These are phyloP conservation scores for Cantharis rustica DNA, from an alignment of 2,888 invertebrate species.

Conservation along the genomic window DNA sequence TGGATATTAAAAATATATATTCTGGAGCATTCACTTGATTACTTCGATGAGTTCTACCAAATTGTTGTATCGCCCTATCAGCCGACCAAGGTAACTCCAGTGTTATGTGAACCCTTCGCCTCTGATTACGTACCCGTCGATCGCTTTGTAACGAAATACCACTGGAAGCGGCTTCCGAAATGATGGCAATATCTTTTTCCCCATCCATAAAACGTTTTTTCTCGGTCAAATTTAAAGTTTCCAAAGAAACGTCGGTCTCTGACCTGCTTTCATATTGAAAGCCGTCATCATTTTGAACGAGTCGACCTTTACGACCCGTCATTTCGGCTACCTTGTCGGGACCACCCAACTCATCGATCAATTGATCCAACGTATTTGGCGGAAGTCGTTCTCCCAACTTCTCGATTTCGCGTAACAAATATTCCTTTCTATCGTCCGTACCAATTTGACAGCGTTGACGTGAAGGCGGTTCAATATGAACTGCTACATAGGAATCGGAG, in stretches of 20 bases:
- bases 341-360: slow-evolving; percentile 97
- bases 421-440: slow-evolving; percentile 91
- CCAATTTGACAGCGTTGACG: slow-evolving; percentile 86
- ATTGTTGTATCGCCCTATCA: slow-evolving; percentile 98
- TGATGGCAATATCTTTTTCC: slow-evolving; percentile 97
- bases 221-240: slow-evolving; percentile 94
- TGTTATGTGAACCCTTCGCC: slow-evolving; percentile 95
- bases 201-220: slow-evolving; percentile 96
- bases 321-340: slow-evolving; percentile 99
- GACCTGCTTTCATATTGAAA: slow-evolving; percentile 94
- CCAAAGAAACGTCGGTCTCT: slow-evolving; percentile 93
- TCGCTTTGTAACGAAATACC: slow-evolving; percentile 98
- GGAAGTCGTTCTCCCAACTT: slow-evolving; percentile 85
- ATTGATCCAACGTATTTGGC: slow-evolving; percentile 96
- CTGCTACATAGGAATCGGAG: slow-evolving; percentile 54
- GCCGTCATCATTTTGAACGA: slow-evolving; percentile 89
- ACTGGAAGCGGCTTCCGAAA: slow-evolving; percentile 98
- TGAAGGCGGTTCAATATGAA: slow-evolving; percentile 48
- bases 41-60: slow-evolving; percentile 68
- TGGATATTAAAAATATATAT: slow-evolving; percentile 98
- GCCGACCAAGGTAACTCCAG: slow-evolving; percentile 99
- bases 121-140: slow-evolving; percentile 89
- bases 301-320: slow-evolving; percentile 93
- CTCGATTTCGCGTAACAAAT: slow-evolving; percentile 84
- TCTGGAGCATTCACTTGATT: slow-evolving; percentile 96